phyloP scores from a whole-genome alignment of 2,888 invertebrate genomes.

The Tenthredo scrophulariae region DNA sequence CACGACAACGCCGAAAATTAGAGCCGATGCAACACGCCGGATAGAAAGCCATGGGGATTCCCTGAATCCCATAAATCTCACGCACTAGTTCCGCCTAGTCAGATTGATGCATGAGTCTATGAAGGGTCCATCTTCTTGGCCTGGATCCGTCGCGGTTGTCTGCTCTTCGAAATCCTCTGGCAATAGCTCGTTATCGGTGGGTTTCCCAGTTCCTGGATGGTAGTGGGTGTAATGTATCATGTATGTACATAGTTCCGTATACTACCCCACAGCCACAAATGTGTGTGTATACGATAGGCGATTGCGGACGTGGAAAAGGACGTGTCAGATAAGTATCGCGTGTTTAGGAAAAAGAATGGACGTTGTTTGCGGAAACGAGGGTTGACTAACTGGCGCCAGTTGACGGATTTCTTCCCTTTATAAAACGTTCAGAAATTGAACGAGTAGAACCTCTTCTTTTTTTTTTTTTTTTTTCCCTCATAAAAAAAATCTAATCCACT shows the following conservation, averaged over 20 bases:
- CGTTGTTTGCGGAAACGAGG: slow-evolving; percentile 16
- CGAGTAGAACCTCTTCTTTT: too few species aligned
- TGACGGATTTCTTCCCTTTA: slow-evolving; percentile 21
- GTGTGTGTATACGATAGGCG: not conserved
- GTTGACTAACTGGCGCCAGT: slow-evolving; percentile 37
- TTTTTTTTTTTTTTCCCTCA: not conserved
- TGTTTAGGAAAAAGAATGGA: slow-evolving; percentile 37
- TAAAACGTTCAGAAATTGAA: not conserved
- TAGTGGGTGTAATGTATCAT: not conserved
- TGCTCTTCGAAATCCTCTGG: not conserved
- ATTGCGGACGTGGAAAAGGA: slow-evolving; percentile 23
- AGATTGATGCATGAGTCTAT: slow-evolving; percentile 17
- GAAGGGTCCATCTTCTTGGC: slow-evolving; percentile 15
- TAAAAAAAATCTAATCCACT: not conserved
- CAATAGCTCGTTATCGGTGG: slow-evolving; percentile 17
- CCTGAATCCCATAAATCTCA: slow-evolving; percentile 19
- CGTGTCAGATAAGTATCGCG: slow-evolving; percentile 37
- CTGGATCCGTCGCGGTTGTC: slow-evolving; percentile 24
- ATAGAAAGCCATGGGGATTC: not conserved
- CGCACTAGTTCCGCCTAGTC: slow-evolving; percentile 12
- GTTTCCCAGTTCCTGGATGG: not conserved
- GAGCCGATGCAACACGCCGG: not conserved
- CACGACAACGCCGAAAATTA: not conserved
- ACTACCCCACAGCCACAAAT: not conserved
- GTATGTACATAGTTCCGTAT: not conserved